Conservation (phyloP, 2,797 vertebrate genomes). For the Chaetodon trifasciatus region DNA sequence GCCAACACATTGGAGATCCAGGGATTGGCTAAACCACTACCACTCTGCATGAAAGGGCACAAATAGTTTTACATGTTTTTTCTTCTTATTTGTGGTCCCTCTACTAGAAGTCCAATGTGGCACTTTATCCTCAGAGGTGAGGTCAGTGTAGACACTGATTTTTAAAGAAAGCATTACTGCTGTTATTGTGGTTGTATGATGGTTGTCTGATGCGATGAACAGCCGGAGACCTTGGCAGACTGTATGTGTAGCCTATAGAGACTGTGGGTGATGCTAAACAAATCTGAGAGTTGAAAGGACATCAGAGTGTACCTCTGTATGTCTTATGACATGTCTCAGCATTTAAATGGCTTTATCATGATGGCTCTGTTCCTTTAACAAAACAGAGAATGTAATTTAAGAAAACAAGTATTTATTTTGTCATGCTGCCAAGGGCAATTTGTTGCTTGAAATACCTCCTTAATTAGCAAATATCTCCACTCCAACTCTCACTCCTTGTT, state of each 20-base stretch:
- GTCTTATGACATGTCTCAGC: conserved; percentile 81
- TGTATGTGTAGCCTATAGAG: conserved; percentile 46
- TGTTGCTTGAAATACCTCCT: conserved; percentile 77
- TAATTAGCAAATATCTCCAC: conserved; percentile 64
- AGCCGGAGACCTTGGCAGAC: conserved; percentile 76
- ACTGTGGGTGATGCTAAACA: conserved; percentile 44
- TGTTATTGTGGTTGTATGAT: conserved; percentile 71
- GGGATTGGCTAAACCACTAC: conserved; percentile 71
- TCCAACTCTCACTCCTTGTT: conserved; percentile 58
- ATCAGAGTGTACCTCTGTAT: conserved; percentile 19
- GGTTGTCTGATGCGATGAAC: conserved; percentile 64
- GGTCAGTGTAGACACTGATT: conserved; percentile 61
- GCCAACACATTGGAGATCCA: conserved; percentile 68
- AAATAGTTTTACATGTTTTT: conserved; percentile 55
- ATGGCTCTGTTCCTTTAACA: conserved; percentile 59
- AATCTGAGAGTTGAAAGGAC: conserved; percentile 77
- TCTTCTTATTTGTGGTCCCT: conserved; percentile 55
- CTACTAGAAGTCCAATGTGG: conserved; percentile 67
- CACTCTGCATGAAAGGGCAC: conserved; percentile 78
- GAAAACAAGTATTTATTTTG: conserved; percentile 81
- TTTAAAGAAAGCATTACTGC: conserved; percentile 46
- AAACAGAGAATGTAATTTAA: conserved; percentile 64
- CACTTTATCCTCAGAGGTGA: conserved; percentile 78
- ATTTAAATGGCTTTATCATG: conserved; percentile 71
- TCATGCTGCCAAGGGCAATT: conserved; percentile 71